A percentile compares a stretch with the other conserved stretches of the same genome.
phyloP scores from a whole-genome alignment of 2,888 invertebrate genomes.

The Pinctada fucata region DNA sequence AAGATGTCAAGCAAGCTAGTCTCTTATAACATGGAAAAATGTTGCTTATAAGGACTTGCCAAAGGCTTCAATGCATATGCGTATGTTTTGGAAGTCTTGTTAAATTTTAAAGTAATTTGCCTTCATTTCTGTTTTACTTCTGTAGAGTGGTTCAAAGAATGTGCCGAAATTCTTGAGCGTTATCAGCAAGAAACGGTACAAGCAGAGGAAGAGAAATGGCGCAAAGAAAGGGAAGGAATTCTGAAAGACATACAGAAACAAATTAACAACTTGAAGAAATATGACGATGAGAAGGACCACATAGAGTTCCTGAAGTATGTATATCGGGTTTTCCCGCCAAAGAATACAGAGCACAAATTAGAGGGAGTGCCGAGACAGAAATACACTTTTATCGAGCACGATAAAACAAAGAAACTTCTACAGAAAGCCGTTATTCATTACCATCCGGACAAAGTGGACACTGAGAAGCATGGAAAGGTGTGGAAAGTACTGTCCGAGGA shows the following conservation, averaged over 20 bases:
- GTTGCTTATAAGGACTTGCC: no score
- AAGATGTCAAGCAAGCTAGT: no score
- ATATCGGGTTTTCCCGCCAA: constrained; percentile 51
- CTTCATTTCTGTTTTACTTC: no score
- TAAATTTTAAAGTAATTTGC: no score
- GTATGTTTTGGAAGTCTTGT: no score
- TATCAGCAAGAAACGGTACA: constrained; percentile 51
- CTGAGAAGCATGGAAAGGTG: constrained; percentile 47
- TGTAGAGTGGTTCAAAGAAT: constrained; percentile 56
- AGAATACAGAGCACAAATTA: constrained; percentile 48
- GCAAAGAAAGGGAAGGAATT: constrained; percentile 41
- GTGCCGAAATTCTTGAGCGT: constrained; percentile 39
- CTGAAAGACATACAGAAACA: constrained; percentile 43
- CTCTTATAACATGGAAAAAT: no score
- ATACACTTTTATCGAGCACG: constrained; percentile 5
- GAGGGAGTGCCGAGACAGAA: constrained; percentile 32
- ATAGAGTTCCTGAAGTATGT: constrained; percentile 50
- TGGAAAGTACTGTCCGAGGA: constrained; percentile 61
- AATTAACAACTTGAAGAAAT: constrained; percentile 40
- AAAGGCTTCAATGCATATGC: no score
- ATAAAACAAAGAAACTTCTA: constrained; percentile 43
- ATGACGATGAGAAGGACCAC: constrained; percentile 29
- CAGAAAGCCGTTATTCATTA: constrained; percentile 59
- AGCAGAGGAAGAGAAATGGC: constrained; percentile 46
- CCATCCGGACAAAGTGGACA: constrained; percentile 59